Base-by-base conservation (phyloP, 1,140 invertebrate genomes). In the Plectrocnemia conspersa region DNA sequence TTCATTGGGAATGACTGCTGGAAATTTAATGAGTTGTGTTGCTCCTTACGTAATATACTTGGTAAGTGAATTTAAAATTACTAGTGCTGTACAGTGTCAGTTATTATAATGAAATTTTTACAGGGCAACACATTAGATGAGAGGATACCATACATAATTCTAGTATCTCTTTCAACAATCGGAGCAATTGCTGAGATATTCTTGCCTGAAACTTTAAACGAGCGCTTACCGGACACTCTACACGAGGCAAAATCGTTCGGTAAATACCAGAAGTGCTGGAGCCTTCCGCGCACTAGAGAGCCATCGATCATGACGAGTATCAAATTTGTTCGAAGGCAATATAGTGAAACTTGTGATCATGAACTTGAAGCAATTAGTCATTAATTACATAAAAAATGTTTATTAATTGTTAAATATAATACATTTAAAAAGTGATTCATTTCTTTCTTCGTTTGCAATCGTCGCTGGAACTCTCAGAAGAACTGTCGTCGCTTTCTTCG, bases 21-120 rank as follows among this genome's bases (percentile, higher is more conserved):
- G 78, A 9, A 80, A 79, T 63, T 64, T 70, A 16, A 70, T 79
- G 24, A 75, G 77, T 41, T 80, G 83, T 10, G 48, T 87, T 7
- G 81, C 82, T 0, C 86, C 88, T 0, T 88, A 88, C 63, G 74
- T 90, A 29, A 78, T 86, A 3, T 82, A 84, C 64, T 68, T 85
- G 68, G 87, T 87, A 77, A 78, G 73, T 68, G 15, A 49, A n/a
- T 56, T 48, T 35, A 9, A 42, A 35, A 50, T 25, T 41, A 45
- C 27, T 22, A 19, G 15, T 7, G 16, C 4, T 10, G 47, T 16
- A n/a, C 4, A 13, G 45, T 24, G 35, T 21, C 36, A 23, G 42
- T 19, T 19, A 15, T n/a, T 40, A 33, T 32, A 18, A 46, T 33
- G 18, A 25, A 41, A 35, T 18, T 49, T 63, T 63, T 62, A 54